phyloP scores from a whole-genome alignment of 2,888 invertebrate genomes.

The Teleogryllus oceanicus region DNA sequence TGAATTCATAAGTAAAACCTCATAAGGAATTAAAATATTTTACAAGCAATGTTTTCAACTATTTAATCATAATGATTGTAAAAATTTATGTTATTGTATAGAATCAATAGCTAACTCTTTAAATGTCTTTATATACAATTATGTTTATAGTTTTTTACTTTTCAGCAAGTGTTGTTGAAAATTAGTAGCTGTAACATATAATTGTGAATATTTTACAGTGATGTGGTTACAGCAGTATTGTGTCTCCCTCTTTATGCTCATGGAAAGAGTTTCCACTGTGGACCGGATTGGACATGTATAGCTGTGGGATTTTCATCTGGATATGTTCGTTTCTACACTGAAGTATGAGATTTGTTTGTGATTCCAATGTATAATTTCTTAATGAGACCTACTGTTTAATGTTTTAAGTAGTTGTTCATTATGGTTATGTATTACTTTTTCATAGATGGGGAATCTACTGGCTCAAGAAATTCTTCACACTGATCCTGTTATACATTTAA shows the following conservation, averaged over 20 bases:
- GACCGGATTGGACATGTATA: conserved; percentile 91
- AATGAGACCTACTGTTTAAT: neutral
- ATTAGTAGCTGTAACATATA: neutral
- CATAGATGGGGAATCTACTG: conserved; percentile 69
- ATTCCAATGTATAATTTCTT: conserved; percentile 20
- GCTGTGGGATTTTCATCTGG: conserved; percentile 84
- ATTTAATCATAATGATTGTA: neutral
- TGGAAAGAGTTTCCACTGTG: conserved; percentile 56
- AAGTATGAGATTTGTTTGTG: conserved; percentile 49
- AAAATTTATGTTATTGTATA: neutral
- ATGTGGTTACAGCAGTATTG: conserved; percentile 51
- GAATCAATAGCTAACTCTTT: no score
- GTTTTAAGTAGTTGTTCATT: conserved; percentile 20
- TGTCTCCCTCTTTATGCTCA: conserved; percentile 55
- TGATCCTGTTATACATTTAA: conserved; percentile 72
- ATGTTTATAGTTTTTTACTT: neutral
- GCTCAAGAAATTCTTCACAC: conserved; percentile 81
- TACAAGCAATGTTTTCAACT: neutral
- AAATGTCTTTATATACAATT: neutral
- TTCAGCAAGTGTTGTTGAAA: neutral
- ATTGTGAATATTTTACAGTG: conserved; percentile 44
- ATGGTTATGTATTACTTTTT: conserved; percentile 26
- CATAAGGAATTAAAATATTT: neutral
- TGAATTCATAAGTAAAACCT: no score
- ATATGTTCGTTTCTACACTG: conserved; percentile 81